Percentiles rank a stretch among this genome's conserved stretches.
Conservation (phyloP, 2,797 vertebrate genomes). For the Enteromius anoplus region DNA sequence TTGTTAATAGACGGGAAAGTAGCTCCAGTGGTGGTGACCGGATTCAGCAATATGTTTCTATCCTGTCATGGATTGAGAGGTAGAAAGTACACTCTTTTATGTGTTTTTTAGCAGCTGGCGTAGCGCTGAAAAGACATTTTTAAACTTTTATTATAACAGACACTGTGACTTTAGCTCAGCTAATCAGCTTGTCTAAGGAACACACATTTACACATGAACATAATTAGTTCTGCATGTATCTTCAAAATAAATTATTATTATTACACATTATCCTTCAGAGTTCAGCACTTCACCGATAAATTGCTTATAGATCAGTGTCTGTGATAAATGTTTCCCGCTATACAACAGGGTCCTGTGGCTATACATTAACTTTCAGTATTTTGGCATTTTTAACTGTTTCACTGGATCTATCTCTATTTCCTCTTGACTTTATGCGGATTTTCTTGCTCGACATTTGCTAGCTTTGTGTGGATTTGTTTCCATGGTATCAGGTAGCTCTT, state of each 20-base stretch:
- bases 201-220: neutral
- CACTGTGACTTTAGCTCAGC: neutral
- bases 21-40: slow-evolving; percentile 15
- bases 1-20: slow-evolving; percentile 32
- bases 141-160: neutral
- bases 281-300: neutral
- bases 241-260: neutral
- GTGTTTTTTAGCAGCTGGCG: neutral
- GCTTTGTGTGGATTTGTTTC: slow-evolving; percentile 70
- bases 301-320: slow-evolving; percentile 10
- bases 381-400: slow-evolving; percentile 34
- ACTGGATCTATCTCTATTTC: slow-evolving; percentile 31
- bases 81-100: slow-evolving; percentile 16
- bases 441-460: slow-evolving; percentile 67
- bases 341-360: slow-evolving; percentile 24
- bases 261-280: neutral
- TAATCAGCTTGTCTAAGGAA: neutral
- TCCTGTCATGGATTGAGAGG: slow-evolving; percentile 19
- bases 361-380: slow-evolving; percentile 32
- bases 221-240: neutral
- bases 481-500: slow-evolving; percentile 66
- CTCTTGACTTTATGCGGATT: slow-evolving; percentile 63
- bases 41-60: slow-evolving; percentile 31
- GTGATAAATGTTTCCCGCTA: slow-evolving; percentile 8
- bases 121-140: neutral